phyloP scores from a whole-genome alignment of 2,113 vertebrate species.

The Crotalus viridis region DNA sequence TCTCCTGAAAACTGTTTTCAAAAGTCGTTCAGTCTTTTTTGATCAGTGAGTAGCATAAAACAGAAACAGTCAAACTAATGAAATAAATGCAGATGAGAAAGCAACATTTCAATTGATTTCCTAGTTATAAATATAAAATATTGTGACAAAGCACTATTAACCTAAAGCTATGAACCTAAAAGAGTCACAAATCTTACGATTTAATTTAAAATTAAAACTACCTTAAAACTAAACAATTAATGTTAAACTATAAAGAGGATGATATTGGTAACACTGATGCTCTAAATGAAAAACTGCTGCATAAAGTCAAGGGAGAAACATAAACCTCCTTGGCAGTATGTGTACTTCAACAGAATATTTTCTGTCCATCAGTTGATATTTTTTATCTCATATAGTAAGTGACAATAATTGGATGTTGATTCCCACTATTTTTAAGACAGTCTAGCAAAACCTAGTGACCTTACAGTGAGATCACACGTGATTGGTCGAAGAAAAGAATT shows the following conservation, averaged over 20 bases:
- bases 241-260: neutral
- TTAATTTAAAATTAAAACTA: neutral
- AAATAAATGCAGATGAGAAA: neutral
- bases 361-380: neutral
- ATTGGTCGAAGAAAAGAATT: neutral
- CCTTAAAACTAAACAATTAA: neutral
- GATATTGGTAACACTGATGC: neutral
- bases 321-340: neutral
- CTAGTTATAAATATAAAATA: neutral
- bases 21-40: neutral
- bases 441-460: neutral
- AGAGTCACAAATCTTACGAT: neutral
- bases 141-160: neutral
- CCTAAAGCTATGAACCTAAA: neutral
- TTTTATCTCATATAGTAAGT: neutral
- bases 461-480: neutral
- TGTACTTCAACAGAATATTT: neutral
- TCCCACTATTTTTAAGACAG: neutral
- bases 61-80: neutral
- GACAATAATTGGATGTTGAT: neutral
- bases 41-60: neutral
- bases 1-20: neutral
- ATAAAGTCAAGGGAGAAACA: neutral
- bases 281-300: neutral
- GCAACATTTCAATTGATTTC: neutral